Conservation (phyloP, 2,888 invertebrate species). For the Acrobasis repandana region DNA sequence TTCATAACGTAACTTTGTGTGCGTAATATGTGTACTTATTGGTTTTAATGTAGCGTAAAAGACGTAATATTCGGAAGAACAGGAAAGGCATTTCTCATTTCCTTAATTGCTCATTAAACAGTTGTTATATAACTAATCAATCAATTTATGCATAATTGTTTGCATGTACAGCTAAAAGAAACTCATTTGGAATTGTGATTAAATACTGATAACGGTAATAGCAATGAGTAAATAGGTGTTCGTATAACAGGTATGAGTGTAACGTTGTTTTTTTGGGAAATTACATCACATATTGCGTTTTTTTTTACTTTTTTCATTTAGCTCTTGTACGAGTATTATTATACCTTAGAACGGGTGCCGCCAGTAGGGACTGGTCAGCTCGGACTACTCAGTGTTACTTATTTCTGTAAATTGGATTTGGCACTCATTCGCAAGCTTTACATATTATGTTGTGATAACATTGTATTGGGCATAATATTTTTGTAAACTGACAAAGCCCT, state of each 20-base stretch:
- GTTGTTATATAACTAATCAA: constrained; percentile 4
- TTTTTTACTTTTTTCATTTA: background rate
- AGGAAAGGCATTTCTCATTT: background rate
- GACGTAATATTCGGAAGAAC: constrained; percentile 18
- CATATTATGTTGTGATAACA: no score
- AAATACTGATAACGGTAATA: background rate
- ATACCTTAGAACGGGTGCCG: no score
- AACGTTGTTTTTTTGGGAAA: background rate
- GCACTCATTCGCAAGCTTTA: no score
- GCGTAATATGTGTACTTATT: constrained; percentile 4
- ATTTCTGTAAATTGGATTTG: no score
- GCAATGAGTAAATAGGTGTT: background rate
- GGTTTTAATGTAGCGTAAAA: background rate
- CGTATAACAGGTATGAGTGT: background rate
- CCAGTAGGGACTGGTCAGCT: no score
- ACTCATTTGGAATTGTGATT: constrained; percentile 12
- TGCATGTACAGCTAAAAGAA: constrained; percentile 3
- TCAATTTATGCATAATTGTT: no score
- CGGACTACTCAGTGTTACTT: no score
- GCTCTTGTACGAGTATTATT: no score
- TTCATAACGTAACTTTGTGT: background rate
- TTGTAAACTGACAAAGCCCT: no score
- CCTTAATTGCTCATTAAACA: constrained; percentile 2
- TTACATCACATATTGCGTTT: background rate
- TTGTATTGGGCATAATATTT: no score